These are phyloP conservation scores for Apaloderma vittatum DNA, from an alignment of 2,113 vertebrate species.

Conservation along the genomic window DNA sequence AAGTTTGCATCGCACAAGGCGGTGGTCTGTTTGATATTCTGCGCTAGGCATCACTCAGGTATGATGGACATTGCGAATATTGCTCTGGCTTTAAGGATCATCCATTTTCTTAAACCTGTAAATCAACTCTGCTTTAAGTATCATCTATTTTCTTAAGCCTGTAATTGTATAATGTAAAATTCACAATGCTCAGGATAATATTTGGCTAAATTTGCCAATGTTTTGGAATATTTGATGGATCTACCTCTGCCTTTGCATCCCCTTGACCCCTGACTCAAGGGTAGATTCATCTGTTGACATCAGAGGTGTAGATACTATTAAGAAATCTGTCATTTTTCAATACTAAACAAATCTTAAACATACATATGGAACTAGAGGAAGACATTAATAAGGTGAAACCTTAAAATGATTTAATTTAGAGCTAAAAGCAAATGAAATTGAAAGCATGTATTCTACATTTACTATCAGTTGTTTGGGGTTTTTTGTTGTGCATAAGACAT, in stretches of 20 bases:
- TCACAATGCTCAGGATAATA: not conserved
- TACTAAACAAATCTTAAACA: not conserved
- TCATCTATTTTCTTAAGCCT: not conserved
- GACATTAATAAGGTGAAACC: not conserved
- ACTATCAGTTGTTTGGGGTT: not conserved
- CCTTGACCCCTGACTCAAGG: not conserved
- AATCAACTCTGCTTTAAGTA: not conserved
- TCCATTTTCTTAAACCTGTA: no score
- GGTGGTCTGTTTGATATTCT: no score
- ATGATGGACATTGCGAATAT: no score
- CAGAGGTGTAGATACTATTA: not conserved
- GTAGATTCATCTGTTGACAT: not conserved
- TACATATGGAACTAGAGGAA: not conserved
- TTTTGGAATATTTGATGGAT: not conserved
- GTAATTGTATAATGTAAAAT: not conserved
- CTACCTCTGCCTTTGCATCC: not conserved
- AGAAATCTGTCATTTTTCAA: not conserved
- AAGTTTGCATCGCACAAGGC: no score
- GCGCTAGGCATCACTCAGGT: no score
- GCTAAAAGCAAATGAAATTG: not conserved
- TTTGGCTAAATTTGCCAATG: not conserved
- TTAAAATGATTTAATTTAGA: not conserved
- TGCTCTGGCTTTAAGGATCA: no score
- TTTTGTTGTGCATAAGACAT: not conserved
- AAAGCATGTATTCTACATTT: not conserved